Evolutionary conservation across 92 coral and sea anemone genomes (phyloP), one percentile per base, ranked within the genome.

Genomic region (Porites evermanni): DNA sequence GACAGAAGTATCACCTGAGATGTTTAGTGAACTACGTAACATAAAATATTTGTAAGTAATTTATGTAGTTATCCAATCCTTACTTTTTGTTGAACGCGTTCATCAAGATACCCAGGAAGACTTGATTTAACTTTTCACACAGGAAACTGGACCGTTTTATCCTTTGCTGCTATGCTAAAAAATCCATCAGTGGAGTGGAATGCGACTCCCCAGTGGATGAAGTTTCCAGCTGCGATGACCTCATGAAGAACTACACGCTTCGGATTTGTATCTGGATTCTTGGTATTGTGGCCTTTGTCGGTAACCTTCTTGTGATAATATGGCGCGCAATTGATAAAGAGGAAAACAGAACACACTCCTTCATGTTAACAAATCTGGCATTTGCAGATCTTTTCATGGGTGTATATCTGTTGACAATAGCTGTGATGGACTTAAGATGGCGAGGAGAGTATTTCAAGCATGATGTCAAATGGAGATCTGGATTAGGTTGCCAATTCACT

Each of bases 141-240:
- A 91, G 94, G 73, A 78, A 91, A 74, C 91, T 91, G 16, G 94
- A 91, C 64, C 85, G 79, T 9, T 91, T 91, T 29, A 87, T 91
- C 16, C 71, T 77, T 14, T 91, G 94, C 73, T 91, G 94, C 70
- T 91, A 91, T 72, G 94, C 94, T 8, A 63, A 79, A 23, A 91
- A 91, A 38, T 86, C 94, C 11, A 83, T 87, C 70, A 53, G 0
- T 12, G 91, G 87, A 7, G 86, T 91, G 12, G 47, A 63, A 1
- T 88, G 92, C 61, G 79, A 84, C 17, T 89, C 93, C 7, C 93
- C 89, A 73, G 70, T 77, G 18, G 90, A 92, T 61, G 89, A 78
- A 21, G 89, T 92, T 56, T 92, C 95, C 12, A 92, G 93, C 84
- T 92, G 95, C 44, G 95, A 92, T 52, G 95, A 92, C 61, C 85